These are phyloP conservation scores for Caradrina kadenii DNA, from an alignment of 2,888 invertebrate genomes.

Conservation along the genomic window DNA sequence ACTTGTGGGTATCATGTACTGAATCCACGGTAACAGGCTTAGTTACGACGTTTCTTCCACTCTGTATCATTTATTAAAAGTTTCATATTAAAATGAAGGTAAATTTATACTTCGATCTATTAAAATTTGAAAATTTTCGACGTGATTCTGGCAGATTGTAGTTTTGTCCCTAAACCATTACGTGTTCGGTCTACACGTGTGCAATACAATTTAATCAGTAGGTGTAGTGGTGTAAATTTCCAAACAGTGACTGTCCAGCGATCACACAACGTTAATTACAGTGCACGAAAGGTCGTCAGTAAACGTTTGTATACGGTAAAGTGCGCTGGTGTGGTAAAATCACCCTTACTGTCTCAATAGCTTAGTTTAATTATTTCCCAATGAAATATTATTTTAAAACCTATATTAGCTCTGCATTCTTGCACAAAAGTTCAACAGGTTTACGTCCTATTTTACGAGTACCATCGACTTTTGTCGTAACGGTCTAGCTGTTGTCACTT, in stretches of 20 bases:
- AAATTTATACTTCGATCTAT: too few relatives aligned
- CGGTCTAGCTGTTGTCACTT: slow-evolving; percentile 24
- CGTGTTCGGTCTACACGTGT: too few relatives aligned
- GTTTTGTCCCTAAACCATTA: not conserved
- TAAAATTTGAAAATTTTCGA: too few relatives aligned
- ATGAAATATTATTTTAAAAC: not conserved
- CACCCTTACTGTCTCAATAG: not conserved
- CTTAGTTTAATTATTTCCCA: not conserved
- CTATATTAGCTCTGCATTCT: not conserved
- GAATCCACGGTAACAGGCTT: too few relatives aligned
- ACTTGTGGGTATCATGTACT: too few relatives aligned
- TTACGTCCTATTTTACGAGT: slow-evolving; percentile 35
- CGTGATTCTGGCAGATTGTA: too few relatives aligned
- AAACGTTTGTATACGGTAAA: slow-evolving; percentile 8
- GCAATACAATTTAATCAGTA: not conserved
- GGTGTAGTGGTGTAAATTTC: not conserved
- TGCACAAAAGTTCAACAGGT: slow-evolving; percentile 28
- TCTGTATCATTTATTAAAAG: too few relatives aligned
- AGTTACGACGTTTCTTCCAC: too few relatives aligned
- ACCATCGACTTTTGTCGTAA: slow-evolving; percentile 18
- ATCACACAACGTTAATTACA: slow-evolving; percentile 12
- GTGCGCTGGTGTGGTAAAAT: not conserved
- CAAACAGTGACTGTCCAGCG: slow-evolving; percentile 4
- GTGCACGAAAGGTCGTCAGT: not conserved
- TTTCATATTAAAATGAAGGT: too few relatives aligned